Conservation (phyloP, 2,113 vertebrate species). For the Coryphaenoides rupestris region DNA sequence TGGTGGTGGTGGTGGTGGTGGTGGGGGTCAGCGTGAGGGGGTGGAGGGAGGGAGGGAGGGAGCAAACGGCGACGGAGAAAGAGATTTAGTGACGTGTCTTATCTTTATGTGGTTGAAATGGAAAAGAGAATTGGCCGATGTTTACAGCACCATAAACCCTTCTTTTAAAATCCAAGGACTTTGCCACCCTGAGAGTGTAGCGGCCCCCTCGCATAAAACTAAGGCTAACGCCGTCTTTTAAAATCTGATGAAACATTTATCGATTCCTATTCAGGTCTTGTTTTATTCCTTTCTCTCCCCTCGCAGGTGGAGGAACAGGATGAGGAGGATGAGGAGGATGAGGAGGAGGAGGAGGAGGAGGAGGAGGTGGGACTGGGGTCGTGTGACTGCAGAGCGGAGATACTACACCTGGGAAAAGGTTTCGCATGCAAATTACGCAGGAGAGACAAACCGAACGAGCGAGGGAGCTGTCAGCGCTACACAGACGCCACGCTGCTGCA, state of each 20-base stretch:
- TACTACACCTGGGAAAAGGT: constrained; percentile 4
- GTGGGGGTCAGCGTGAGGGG: constrained; percentile 31
- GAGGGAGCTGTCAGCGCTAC: too few relatives aligned
- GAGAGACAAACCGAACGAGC: constrained; percentile 8
- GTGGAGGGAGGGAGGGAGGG: constrained; percentile 27
- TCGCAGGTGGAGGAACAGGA: constrained; percentile 42
- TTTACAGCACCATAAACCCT: constrained; percentile 78
- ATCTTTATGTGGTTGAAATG: constrained; percentile 75
- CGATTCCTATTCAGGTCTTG: constrained; percentile 66
- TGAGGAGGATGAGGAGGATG: neutral
- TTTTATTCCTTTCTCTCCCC: constrained; percentile 60
- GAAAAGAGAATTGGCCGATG: constrained; percentile 75
- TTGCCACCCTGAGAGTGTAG: constrained; percentile 65
- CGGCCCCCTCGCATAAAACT: constrained; percentile 54
- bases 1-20: too few relatives aligned
- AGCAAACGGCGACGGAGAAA: too few relatives aligned
- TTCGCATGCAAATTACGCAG: constrained; percentile 17
- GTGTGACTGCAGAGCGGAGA: constrained; percentile 29
- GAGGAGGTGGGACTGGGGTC: constrained; percentile 13
- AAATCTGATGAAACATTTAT: constrained; percentile 74
- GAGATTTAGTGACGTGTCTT: constrained; percentile 73
- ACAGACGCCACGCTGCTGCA: too few relatives aligned
- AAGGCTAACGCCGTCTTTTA: constrained; percentile 65
- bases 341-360: constrained; percentile 2
- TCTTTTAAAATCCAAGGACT: constrained; percentile 75